Conservation (phyloP, 1,140 invertebrate species). For the Brachionus asplanchnoidis region DNA sequence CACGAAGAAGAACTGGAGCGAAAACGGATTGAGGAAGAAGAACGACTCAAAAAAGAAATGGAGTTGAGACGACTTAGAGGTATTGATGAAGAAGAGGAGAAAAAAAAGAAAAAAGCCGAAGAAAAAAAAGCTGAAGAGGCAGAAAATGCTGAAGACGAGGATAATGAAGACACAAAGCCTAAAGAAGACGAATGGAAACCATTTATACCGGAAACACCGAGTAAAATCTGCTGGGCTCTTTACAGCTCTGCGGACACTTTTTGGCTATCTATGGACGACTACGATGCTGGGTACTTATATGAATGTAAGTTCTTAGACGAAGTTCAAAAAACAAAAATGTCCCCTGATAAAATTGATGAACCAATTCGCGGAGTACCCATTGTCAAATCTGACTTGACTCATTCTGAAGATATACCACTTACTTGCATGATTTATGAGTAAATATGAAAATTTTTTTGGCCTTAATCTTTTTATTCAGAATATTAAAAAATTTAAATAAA, state of each 20-base stretch:
- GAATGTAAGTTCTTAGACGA: constrained; percentile 59
- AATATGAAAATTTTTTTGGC: neutral
- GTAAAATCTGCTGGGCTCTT: constrained; percentile 52
- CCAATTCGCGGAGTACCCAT: constrained; percentile 50
- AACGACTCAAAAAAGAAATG: constrained; percentile 59
- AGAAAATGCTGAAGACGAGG: constrained; percentile 15
- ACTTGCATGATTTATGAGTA: constrained; percentile 53
- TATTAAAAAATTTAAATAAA: too few species aligned
- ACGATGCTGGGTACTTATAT: constrained; percentile 71
- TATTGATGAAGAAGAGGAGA: constrained; percentile 47
- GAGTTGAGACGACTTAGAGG: constrained; percentile 44
- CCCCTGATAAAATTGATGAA: constrained; percentile 46
- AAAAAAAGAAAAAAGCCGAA: constrained; percentile 45
- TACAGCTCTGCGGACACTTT: constrained; percentile 51
- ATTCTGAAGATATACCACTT: constrained; percentile 49
- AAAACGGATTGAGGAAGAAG: constrained; percentile 57
- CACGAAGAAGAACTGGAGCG: constrained; percentile 56
- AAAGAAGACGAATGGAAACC: constrained; percentile 52
- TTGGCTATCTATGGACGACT: constrained; percentile 62
- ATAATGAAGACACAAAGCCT: constrained; percentile 41
- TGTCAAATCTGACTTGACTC: constrained; percentile 45
- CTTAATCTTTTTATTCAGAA: too few species aligned
- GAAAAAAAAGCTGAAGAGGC: constrained; percentile 44
- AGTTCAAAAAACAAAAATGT: constrained; percentile 10
- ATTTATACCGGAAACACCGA: constrained; percentile 52